Conservation (phyloP, 2,888 invertebrate species). For the Zhengitettix transpicula region DNA sequence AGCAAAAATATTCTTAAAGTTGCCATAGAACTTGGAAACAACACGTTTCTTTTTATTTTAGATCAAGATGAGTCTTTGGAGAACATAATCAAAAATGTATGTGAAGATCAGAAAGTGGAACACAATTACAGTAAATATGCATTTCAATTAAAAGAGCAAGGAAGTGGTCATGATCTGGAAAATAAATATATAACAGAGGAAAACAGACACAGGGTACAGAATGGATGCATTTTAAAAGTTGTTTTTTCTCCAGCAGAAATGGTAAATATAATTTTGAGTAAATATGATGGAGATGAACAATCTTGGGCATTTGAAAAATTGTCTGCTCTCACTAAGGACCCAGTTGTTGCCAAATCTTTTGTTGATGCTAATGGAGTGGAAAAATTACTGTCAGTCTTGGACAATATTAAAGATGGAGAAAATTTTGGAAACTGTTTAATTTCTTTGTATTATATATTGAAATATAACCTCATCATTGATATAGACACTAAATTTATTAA, state of each 20-base stretch:
- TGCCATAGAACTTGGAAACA: slow-evolving; percentile 7
- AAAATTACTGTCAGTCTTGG: background rate
- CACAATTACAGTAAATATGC: slow-evolving; percentile 6
- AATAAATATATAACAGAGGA: slow-evolving; percentile 8
- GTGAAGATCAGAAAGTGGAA: slow-evolving; percentile 4
- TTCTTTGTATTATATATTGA: slow-evolving; percentile 2
- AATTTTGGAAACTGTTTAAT: slow-evolving; percentile 2
- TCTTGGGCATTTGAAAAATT: slow-evolving; percentile 7
- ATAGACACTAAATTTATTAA: background rate
- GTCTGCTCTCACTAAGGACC: slow-evolving; percentile 2
- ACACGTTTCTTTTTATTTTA: slow-evolving; percentile 6
- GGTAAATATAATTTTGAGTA: slow-evolving; percentile 5
- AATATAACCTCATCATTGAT: background rate
- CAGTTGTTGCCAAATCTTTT: slow-evolving; percentile 6
- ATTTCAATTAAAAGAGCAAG: slow-evolving; percentile 2
- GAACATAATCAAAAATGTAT: slow-evolving; percentile 4
- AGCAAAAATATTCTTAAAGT: slow-evolving; percentile 8
- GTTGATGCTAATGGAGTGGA: background rate
- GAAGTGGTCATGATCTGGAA: background rate
- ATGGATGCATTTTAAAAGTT: slow-evolving; percentile 4
- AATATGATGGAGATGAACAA: background rate
- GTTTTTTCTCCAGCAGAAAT: slow-evolving; percentile 8
- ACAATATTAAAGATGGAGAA: background rate
- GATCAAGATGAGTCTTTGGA: slow-evolving; percentile 4
- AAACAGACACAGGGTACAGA: slow-evolving; percentile 4